Percentiles rank a stretch among this genome's conserved stretches.
Conservation (phyloP, 2,888 invertebrate species). For the Lycia hirtaria region DNA sequence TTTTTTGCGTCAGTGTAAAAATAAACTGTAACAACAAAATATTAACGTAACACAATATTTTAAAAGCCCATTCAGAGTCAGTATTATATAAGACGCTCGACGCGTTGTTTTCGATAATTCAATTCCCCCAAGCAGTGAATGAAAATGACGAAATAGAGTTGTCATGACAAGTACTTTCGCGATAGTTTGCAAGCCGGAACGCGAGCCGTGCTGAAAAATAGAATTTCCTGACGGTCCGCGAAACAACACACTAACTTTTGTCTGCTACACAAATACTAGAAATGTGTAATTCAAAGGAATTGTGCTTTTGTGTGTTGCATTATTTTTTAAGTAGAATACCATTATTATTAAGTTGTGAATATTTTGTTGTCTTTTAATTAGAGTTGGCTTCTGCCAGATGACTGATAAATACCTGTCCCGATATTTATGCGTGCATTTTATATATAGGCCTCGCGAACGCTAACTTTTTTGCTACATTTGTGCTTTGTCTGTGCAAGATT, state of each 20-base stretch:
- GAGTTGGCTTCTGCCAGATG: not conserved
- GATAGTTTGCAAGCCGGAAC: constrained; percentile 24
- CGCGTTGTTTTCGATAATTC: constrained; percentile 15
- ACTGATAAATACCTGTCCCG: no score
- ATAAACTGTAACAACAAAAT: not conserved
- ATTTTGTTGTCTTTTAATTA: not conserved
- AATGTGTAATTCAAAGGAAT: not conserved
- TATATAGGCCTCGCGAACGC: no score
- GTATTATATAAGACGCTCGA: not conserved
- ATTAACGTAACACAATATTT: constrained; percentile 21
- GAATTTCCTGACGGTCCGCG: constrained; percentile 18
- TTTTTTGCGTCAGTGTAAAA: no score
- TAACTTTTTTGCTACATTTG: no score
- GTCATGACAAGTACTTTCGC: constrained; percentile 24
- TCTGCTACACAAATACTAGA: not conserved
- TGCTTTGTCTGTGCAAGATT: no score
- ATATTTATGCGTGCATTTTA: no score
- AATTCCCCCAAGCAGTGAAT: constrained; percentile 21
- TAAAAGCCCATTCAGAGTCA: constrained; percentile 14
- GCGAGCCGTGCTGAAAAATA: constrained; percentile 17
- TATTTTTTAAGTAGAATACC: not conserved
- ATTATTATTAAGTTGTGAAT: not conserved
- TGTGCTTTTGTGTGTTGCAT: not conserved
- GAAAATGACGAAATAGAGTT: constrained; percentile 20
- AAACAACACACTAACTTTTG: constrained; percentile 8